phyloP scores from a whole-genome alignment of 2,797 vertebrate species.

The Sandelia bainsii region DNA sequence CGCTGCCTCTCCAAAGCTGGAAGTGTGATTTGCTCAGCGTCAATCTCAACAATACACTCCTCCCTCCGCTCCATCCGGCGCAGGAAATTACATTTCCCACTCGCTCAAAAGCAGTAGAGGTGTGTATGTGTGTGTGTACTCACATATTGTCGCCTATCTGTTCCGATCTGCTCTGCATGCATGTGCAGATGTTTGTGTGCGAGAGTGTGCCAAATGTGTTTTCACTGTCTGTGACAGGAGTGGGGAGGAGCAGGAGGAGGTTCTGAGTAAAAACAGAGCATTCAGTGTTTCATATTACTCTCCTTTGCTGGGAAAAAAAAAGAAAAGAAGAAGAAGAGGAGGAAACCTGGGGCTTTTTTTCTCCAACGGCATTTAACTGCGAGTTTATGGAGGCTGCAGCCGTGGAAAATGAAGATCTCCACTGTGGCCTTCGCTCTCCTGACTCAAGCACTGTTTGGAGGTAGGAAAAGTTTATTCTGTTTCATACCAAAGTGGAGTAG shows the following conservation, averaged over 20 bases:
- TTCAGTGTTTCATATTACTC: constrained; percentile 83
- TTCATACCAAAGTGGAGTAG: constrained; percentile 16
- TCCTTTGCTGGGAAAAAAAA: constrained; percentile 41
- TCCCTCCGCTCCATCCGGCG: constrained; percentile 39
- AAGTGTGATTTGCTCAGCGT: constrained; percentile 72
- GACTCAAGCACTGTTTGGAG: constrained; percentile 77
- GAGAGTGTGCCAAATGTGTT: constrained; percentile 56
- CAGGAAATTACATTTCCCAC: constrained; percentile 78
- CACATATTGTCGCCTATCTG: constrained; percentile 51
- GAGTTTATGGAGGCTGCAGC: constrained; percentile 82
- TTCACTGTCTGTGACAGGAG: constrained; percentile 47
- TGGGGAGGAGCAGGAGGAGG: constrained; percentile 65
- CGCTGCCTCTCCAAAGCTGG: constrained; percentile 74
- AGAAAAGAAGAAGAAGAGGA: constrained; percentile 37
- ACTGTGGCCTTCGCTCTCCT: constrained; percentile 82
- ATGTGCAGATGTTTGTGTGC: constrained; percentile 10
- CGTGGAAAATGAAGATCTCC: constrained; percentile 87
- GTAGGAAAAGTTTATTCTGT: constrained; percentile 73
- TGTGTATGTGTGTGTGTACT: constrained; percentile 31
- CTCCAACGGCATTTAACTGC: constrained; percentile 69
- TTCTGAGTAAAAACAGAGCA: constrained; percentile 74
- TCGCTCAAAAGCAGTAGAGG: constrained; percentile 42
- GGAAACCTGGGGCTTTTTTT: constrained; percentile 65
- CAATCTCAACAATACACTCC: constrained; percentile 57
- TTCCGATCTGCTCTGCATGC: constrained; percentile 4